A percentile compares a stretch with the other conserved stretches of the same genome.
These are phyloP conservation scores for Diabrotica undecimpunctata DNA, from an alignment of 1,140 invertebrate species.

Conservation along the genomic window DNA sequence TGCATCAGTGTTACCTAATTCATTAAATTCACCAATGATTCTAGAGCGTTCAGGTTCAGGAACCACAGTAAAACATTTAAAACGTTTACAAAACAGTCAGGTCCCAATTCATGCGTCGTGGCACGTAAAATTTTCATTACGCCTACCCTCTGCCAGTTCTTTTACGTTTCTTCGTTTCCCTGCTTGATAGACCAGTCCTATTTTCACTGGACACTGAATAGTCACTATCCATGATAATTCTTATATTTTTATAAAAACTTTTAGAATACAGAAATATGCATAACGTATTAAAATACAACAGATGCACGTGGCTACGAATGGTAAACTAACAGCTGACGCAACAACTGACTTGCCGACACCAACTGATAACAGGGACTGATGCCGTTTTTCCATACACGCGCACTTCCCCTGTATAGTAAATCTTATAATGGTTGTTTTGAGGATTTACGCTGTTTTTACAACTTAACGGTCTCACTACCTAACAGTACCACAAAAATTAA, in stretches of 20 bases:
- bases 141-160: conserved; percentile 21
- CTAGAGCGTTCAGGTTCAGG: conserved; percentile 9
- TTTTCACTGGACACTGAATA: conserved; percentile 21
- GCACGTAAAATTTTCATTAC: conserved; percentile 19
- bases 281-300: not conserved
- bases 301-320: too few relatives aligned
- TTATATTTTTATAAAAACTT: not conserved
- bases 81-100: conserved; percentile 18
- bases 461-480: conserved; percentile 4
- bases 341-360: not conserved
- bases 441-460: conserved; percentile 3
- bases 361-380: not conserved
- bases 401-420: not conserved
- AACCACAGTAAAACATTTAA: conserved; percentile 15
- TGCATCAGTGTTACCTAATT: not conserved
- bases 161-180: conserved; percentile 23
- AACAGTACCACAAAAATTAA: not conserved
- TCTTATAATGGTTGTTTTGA: not conserved
- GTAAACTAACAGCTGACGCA: too few relatives aligned
- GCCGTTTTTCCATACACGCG: conserved; percentile 3
- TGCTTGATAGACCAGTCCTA: conserved; percentile 17
- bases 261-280: conserved; percentile 7
- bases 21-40: not conserved
- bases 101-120: conserved; percentile 19
- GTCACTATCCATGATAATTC: conserved; percentile 17